Evolutionary conservation across 2,113 vertebrate genomes (phyloP).

Genomic region (Gnathonemus longibarbis): DNA sequence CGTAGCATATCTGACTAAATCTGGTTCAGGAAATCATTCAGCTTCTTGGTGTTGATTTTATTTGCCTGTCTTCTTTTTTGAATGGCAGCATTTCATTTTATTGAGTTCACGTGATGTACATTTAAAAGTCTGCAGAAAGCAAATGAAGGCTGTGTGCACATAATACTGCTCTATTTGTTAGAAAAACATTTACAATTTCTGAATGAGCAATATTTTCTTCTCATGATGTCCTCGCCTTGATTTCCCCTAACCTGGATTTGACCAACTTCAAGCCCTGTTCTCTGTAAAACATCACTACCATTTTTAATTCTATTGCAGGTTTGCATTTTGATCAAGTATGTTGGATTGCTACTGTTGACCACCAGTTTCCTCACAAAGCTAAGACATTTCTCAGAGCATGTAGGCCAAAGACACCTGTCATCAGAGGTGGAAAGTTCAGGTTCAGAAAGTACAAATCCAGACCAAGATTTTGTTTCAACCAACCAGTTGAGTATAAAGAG

Average conservation of each 20-base stretch:
- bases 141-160: not conserved
- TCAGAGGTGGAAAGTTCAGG: not conserved
- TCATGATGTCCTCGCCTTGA: not conserved
- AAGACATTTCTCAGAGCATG: not conserved
- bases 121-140: not conserved
- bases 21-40: not conserved
- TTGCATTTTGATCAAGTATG: not conserved
- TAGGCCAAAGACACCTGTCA: not conserved
- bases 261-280: not conserved
- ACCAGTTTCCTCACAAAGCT: not conserved
- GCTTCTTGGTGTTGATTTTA: not conserved
- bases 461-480: not conserved
- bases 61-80: not conserved
- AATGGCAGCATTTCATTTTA: not conserved
- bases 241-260: not conserved
- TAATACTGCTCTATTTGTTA: not conserved
- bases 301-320: not conserved
- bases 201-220: not conserved
- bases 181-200: not conserved
- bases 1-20: not conserved
- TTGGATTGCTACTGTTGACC: not conserved
- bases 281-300: not conserved
- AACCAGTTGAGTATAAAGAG: not conserved
- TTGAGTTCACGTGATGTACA: not conserved
- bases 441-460: not conserved